These are phyloP conservation scores for Oscheius onirici DNA, from an alignment of 2,888 invertebrate species.

Conservation along the genomic window DNA sequence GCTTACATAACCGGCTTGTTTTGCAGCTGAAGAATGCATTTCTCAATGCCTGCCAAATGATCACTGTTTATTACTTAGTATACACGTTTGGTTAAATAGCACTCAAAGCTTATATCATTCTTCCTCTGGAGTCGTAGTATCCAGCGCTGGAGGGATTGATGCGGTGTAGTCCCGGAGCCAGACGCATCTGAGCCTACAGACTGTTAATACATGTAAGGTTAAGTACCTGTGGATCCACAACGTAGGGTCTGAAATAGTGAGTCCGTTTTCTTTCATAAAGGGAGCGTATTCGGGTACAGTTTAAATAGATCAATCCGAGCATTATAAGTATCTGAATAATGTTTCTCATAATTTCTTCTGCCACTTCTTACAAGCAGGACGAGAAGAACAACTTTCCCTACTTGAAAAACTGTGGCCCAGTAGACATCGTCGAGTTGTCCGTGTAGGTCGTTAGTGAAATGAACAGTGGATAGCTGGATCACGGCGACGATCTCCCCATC, in stretches of 20 bases:
- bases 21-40: too few relatives aligned
- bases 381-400: slow-evolving; percentile 50
- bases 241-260: slow-evolving; percentile 58
- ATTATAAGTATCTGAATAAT: slow-evolving; percentile 48
- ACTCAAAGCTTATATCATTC: slow-evolving; percentile 27
- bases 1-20: too few relatives aligned
- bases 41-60: too few relatives aligned
- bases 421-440: slow-evolving; percentile 12
- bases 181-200: background rate
- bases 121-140: slow-evolving; percentile 29
- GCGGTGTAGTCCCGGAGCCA: slow-evolving; percentile 13
- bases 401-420: slow-evolving; percentile 47
- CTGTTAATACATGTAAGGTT: background rate
- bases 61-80: background rate
- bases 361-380: slow-evolving; percentile 37
- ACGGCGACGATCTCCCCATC: slow-evolving; percentile 36
- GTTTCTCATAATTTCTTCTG: too few relatives aligned
- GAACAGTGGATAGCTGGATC: slow-evolving; percentile 42
- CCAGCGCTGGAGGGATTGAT: slow-evolving; percentile 15
- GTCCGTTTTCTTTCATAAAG: slow-evolving; percentile 59
- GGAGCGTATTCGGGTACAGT: slow-evolving; percentile 52
- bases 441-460: slow-evolving; percentile 45
- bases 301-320: slow-evolving; percentile 56
- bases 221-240: slow-evolving; percentile 49
- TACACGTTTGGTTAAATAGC: slow-evolving; percentile 5